These are phyloP conservation scores for Platyrinchus mystaceus DNA, from an alignment of 2,797 vertebrate genomes.

Conservation along the genomic window DNA sequence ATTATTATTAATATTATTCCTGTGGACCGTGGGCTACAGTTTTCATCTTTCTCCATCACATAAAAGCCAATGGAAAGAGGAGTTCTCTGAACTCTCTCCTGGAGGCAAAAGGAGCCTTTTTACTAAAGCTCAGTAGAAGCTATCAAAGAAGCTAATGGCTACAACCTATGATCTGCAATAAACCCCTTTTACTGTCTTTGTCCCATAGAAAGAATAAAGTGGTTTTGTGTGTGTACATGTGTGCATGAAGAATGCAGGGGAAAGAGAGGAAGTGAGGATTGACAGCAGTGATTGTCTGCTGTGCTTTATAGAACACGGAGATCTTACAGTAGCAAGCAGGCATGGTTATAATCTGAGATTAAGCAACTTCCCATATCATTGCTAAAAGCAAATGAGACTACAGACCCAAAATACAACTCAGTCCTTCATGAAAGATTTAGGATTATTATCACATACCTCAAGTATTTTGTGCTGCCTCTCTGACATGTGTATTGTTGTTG, in stretches of 20 bases:
- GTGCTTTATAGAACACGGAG: background rate
- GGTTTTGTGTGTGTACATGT: background rate
- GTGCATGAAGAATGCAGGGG: fast-evolving
- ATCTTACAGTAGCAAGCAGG: background rate
- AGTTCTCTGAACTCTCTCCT: background rate
- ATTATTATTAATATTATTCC: background rate
- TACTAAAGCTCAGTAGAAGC: background rate
- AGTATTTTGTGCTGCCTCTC: background rate
- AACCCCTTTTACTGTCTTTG: background rate
- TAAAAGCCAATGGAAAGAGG: background rate
- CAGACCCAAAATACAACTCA: background rate
- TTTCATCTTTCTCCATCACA: background rate
- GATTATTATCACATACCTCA: background rate
- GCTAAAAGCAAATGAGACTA: background rate
- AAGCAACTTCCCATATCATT: background rate
- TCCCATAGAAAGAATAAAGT: background rate
- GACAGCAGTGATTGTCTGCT: background rate
- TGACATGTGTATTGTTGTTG: background rate
- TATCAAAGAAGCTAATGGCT: background rate
- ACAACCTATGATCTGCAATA: background rate
- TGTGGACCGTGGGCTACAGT: background rate
- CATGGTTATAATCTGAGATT: background rate
- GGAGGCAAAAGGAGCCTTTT: background rate
- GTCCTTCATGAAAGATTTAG: background rate
- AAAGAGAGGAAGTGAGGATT: background rate